Base-by-base conservation (phyloP, 2,113 vertebrate species). In the Upupa epops region DNA sequence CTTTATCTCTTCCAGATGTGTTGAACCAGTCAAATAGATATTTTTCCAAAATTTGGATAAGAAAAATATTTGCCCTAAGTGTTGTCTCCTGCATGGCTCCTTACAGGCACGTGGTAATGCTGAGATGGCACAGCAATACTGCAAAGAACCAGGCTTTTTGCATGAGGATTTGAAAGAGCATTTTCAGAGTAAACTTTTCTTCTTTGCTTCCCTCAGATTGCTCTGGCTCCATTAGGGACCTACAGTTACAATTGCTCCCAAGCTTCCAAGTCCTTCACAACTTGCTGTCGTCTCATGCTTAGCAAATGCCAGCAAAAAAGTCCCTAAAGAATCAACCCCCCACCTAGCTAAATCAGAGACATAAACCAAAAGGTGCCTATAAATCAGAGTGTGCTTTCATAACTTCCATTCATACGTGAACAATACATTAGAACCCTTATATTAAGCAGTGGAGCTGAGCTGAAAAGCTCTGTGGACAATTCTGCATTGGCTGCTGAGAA, bases 371-470 rank as follows among this genome's bases (percentile, higher is more conserved):
- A 90, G 49, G 49, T 49, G 65, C 34, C 69, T 64, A 37, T 91
- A 94, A 93, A 94, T 91, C 88, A 95, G 73, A 71, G 56, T 28
- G 32, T 12, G 54, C 52, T 78, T 84, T 82, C 61, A 26, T 60
- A 79, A 36, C 77, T 85, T n/a, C 73, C 77, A 48, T 52, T 78
- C 74, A 63, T 21, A 70, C 8, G 17, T 76, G 77, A 95, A 82
- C 73, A 93, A 49, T 63, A 54, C 37, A 42, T 46, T 59, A 58
- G 32, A 51, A 34, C 8, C 37, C 12, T 51, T 56, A 0, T 51
- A 59, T 90, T 84, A 87, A 89, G 37, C 40, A 78, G 28, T 11
- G 21, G 58, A 77, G 48, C 68, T 86, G 65, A 36, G 51, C 58
- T 3, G 21, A 93, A 58, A 36, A 74, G 79, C 61, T 85, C 52